phyloP scores from a whole-genome alignment of 2,797 vertebrate genomes.

The Gadopsis bispinosus region DNA sequence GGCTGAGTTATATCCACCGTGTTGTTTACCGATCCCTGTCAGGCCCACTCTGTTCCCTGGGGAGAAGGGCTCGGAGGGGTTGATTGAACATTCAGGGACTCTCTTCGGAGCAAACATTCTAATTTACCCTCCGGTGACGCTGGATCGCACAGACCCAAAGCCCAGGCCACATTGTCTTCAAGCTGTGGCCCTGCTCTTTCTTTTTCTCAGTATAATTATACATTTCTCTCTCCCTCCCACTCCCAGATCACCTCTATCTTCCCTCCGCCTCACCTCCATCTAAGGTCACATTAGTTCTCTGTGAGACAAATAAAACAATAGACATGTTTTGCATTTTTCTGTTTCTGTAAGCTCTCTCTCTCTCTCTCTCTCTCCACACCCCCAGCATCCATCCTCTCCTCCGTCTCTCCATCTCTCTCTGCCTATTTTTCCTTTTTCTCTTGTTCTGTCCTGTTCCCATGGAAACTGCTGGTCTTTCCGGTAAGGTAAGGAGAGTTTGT shows the following conservation, averaged over 20 bases:
- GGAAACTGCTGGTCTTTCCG: constrained; percentile 86
- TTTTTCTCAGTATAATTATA: constrained; percentile 14
- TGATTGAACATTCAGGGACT: constrained; percentile 57
- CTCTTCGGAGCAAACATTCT: constrained; percentile 42
- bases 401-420: constrained; percentile 44
- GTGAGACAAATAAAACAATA: constrained; percentile 39
- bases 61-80: constrained; percentile 49
- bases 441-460: constrained; percentile 84
- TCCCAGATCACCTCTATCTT: neutral
- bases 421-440: constrained; percentile 64
- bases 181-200: constrained; percentile 29
- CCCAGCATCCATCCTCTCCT: constrained; percentile 53
- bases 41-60: constrained; percentile 36
- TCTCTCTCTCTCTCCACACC: constrained; percentile 42
- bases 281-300: constrained; percentile 36
- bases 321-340: constrained; percentile 21
- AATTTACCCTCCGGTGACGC: constrained; percentile 56
- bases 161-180: neutral
- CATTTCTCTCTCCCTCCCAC: constrained; percentile 16
- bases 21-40: constrained; percentile 48
- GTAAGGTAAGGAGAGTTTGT: constrained; percentile 80
- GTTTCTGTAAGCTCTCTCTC: constrained; percentile 3
- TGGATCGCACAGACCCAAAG: constrained; percentile 1
- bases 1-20: constrained; percentile 34
- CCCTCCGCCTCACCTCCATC: constrained; percentile 21